Evolutionary conservation across 2,797 vertebrate species (phyloP).

Genomic region (Furcifer pardalis): DNA sequence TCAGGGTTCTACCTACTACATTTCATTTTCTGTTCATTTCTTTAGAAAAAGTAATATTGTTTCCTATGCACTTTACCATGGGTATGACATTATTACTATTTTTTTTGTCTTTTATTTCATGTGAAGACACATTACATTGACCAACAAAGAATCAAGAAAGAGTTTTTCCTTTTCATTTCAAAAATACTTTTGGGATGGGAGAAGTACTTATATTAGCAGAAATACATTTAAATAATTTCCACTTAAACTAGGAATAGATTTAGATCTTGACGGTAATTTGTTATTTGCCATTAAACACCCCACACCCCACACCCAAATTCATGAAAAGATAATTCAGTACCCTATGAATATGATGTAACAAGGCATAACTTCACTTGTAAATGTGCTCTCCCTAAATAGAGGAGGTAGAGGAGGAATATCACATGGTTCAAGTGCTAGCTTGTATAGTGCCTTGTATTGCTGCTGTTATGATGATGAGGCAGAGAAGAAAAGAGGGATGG

Average conservation of each 20-base stretch:
- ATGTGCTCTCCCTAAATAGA: neutral
- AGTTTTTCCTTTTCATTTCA: conserved; percentile 5
- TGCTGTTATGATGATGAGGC: neutral
- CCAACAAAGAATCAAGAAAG: conserved; percentile 59
- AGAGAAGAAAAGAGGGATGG: no score
- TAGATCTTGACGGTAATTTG: neutral
- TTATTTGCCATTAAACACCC: neutral
- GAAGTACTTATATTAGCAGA: conserved; percentile 50
- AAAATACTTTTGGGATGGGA: neutral
- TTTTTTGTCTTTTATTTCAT: conserved; percentile 17
- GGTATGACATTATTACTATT: conserved; percentile 59
- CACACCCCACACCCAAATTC: neutral
- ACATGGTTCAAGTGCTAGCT: neutral
- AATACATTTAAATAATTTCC: neutral
- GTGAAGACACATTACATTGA: conserved; percentile 37
- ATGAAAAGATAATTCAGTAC: neutral
- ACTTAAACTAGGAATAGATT: neutral
- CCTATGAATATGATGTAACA: neutral
- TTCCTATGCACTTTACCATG: conserved; percentile 55
- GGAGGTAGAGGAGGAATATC: neutral
- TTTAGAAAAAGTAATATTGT: conserved; percentile 50
- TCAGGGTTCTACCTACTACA: conserved; percentile 33
- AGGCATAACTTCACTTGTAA: neutral
- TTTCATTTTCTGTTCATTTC: conserved; percentile 58
- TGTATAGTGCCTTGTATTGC: neutral